These are phyloP conservation scores for Synanthedon formicaeformis DNA, from an alignment of 2,888 invertebrate species.

Conservation along the genomic window DNA sequence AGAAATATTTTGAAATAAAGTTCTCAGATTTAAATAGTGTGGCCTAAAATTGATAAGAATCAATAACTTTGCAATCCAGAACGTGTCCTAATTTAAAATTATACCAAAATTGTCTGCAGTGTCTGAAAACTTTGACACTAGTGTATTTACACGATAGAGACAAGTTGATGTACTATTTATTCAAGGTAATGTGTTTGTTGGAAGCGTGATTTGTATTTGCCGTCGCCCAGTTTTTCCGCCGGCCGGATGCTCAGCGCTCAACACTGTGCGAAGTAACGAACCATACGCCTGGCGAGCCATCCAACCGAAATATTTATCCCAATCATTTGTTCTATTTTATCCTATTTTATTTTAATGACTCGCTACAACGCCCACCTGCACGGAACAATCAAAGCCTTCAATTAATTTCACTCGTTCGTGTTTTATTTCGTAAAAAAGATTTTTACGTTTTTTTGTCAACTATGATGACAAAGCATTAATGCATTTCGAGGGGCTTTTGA, in stretches of 20 bases:
- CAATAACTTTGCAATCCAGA: too few species aligned
- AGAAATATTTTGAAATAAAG: too few species aligned
- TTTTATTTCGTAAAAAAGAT: neutral
- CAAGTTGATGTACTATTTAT: too few species aligned
- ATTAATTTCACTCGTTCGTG: neutral
- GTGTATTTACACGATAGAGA: too few species aligned
- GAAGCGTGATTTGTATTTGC: conserved; percentile 56
- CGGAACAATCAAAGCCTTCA: neutral
- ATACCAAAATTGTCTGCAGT: too few species aligned
- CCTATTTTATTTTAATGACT: conserved; percentile 16
- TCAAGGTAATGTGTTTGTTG: conserved; percentile 4
- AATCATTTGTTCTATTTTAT: conserved; percentile 35
- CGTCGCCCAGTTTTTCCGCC: conserved; percentile 47
- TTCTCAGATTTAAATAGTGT: too few species aligned
- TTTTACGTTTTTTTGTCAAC: too few species aligned
- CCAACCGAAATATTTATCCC: conserved; percentile 48
- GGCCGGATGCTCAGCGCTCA: conserved; percentile 37
- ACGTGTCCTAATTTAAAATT: too few species aligned
- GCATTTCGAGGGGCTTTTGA: too few species aligned
- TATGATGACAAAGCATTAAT: too few species aligned
- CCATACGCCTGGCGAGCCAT: conserved; percentile 38
- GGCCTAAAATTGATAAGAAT: too few species aligned
- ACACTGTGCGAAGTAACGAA: conserved; percentile 55
- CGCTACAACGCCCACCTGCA: neutral
- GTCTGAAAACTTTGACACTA: too few species aligned